phyloP scores from a whole-genome alignment of 2,888 invertebrate species.

The Congeria kusceri region DNA sequence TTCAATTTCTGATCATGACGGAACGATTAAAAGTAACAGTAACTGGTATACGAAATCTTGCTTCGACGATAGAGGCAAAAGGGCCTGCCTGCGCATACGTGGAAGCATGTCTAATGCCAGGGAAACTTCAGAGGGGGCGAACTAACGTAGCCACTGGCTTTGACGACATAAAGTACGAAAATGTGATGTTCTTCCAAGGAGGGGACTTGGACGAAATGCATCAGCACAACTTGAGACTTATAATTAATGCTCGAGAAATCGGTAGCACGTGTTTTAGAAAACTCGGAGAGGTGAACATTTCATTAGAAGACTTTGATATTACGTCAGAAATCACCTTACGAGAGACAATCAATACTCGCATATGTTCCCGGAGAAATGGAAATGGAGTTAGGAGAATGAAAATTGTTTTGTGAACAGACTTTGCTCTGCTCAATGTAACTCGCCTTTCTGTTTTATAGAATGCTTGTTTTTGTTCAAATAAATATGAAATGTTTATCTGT shows the following conservation, averaged over 20 bases:
- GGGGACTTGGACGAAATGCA: conserved; percentile 29
- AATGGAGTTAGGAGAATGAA: neutral
- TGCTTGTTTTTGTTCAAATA: no score
- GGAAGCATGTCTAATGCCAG: conserved; percentile 46
- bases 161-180: conserved; percentile 16
- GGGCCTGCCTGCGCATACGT: conserved; percentile 13
- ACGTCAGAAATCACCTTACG: conserved; percentile 25
- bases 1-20: conserved; percentile 46
- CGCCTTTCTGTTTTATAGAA: no score
- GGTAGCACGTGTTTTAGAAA: conserved; percentile 1
- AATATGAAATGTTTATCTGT: no score
- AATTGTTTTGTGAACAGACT: neutral
- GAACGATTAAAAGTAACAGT: conserved; percentile 46
- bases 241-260: conserved; percentile 24
- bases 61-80: conserved; percentile 9
- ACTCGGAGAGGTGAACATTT: conserved; percentile 35
- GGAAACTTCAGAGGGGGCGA: conserved; percentile 27
- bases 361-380: neutral
- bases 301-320: conserved; percentile 43
- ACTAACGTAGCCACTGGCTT: conserved; percentile 20
- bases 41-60: conserved; percentile 24
- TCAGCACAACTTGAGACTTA: conserved; percentile 33
- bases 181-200: conserved; percentile 30
- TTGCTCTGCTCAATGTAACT: no score
- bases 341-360: conserved; percentile 19